Conservation (phyloP, 1,140 invertebrate species). For the Brachionus calyciflorus region DNA sequence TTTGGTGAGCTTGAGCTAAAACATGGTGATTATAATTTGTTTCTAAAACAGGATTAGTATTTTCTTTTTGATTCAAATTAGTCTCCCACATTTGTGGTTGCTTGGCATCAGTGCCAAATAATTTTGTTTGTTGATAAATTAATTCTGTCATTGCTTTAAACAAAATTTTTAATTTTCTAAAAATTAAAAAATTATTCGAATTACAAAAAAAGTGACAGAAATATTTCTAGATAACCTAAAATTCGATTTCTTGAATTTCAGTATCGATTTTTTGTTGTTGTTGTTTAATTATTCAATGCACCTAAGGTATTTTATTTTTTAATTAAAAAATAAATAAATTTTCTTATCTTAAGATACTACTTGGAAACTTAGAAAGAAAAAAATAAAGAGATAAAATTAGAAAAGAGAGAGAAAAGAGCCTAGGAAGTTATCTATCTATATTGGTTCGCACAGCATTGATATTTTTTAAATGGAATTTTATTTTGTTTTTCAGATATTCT, state of each 20-base stretch:
- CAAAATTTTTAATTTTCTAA: no score
- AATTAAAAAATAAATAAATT: neutral
- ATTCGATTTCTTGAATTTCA: slow-evolving; percentile 15
- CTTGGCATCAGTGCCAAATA: neutral
- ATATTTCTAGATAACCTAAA: neutral
- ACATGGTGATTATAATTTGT: neutral
- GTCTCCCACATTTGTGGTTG: neutral
- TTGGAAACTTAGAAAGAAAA: neutral
- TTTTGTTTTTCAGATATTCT: neutral
- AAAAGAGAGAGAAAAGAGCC: neutral
- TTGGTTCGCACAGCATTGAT: no score
- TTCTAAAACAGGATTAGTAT: neutral
- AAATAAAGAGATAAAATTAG: neutral
- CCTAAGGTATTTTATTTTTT: no score
- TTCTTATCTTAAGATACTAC: neutral
- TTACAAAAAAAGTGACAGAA: no score
- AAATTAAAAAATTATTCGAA: no score
- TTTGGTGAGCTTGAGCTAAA: neutral
- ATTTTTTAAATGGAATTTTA: neutral
- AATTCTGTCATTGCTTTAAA: slow-evolving; percentile 6
- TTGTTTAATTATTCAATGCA: no score
- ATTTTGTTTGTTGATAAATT: slow-evolving; percentile 6
- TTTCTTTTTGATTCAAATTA: slow-evolving; percentile 8
- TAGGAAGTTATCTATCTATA: slow-evolving; percentile 5
- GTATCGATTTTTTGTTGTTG: neutral